These are phyloP conservation scores for Listrodromus nycthemerus DNA, from an alignment of 2,888 invertebrate genomes.

Conservation along the genomic window DNA sequence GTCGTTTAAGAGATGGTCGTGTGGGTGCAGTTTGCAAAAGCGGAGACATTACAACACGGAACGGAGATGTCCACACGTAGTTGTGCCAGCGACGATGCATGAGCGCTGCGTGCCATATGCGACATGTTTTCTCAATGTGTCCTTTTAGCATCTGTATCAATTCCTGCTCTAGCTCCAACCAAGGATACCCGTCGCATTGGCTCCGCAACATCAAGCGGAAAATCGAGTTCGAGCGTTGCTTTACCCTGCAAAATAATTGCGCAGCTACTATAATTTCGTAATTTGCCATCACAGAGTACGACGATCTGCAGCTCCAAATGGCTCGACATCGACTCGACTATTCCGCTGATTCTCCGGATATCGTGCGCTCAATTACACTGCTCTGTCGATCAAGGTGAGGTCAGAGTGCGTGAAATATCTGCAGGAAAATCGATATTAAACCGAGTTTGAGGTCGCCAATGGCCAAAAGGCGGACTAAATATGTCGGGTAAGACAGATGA, in stretches of 20 bases:
- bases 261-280: constrained; percentile 9
- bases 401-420: constrained; percentile 77
- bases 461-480: constrained; percentile 22
- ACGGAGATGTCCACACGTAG: constrained; percentile 28
- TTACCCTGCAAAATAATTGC: constrained; percentile 2
- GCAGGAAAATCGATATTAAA: constrained; percentile 77
- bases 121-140: constrained; percentile 40
- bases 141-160: constrained; percentile 32
- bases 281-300: background rate
- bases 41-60: constrained; percentile 24
- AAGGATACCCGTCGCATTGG: constrained; percentile 19
- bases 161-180: constrained; percentile 17
- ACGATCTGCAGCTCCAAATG: constrained; percentile 77
- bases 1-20: constrained; percentile 55
- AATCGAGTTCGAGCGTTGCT: background rate
- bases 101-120: constrained; percentile 41
- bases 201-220: constrained; percentile 3
- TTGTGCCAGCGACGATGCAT: constrained; percentile 29
- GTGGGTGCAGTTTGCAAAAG: constrained; percentile 44
- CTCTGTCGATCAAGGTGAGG: constrained; percentile 76
- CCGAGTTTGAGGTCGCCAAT: constrained; percentile 65
- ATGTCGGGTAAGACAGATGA: constrained; percentile 8
- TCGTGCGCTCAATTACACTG: constrained; percentile 81
- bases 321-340: constrained; percentile 69
- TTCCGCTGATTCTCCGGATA: constrained; percentile 76